Evolutionary conservation across 2,888 invertebrate genomes (phyloP).

Genomic region (Ichneumoninae sp.): DNA sequence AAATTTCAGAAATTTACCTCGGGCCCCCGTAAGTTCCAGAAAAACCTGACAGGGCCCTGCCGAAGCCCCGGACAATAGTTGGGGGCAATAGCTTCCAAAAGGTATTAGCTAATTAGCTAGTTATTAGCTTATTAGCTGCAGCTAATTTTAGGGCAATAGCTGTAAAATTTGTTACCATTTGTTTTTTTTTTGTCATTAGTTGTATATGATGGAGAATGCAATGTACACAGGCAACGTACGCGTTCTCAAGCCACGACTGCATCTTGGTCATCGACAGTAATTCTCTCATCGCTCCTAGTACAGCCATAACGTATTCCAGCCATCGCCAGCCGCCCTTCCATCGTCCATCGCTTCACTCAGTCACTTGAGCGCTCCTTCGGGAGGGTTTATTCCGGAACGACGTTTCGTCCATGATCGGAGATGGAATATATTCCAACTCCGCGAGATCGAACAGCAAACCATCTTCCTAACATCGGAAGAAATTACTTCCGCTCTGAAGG

Average conservation of each 20-base stretch:
- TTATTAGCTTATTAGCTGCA: too few relatives aligned
- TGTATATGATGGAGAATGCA: neutral
- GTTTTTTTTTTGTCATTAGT: too few relatives aligned
- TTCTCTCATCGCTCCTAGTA: constrained; percentile 44
- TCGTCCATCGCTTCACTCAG: constrained; percentile 58
- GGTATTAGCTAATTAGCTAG: too few relatives aligned
- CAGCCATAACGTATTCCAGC: constrained; percentile 19
- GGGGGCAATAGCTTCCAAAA: too few relatives aligned
- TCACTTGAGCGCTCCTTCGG: constrained; percentile 64
- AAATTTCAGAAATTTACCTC: too few relatives aligned
- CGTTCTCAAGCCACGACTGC: constrained; percentile 29
- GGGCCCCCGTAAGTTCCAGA: too few relatives aligned
- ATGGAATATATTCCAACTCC: constrained; percentile 23
- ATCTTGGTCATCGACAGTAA: constrained; percentile 17
- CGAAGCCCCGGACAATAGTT: too few relatives aligned
- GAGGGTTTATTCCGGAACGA: constrained; percentile 64
- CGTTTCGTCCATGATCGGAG: constrained; percentile 52
- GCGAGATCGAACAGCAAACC: neutral
- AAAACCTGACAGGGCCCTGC: too few relatives aligned
- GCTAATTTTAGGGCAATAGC: too few relatives aligned
- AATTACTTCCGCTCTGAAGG: neutral
- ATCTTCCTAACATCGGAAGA: neutral
- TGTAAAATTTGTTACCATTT: too few relatives aligned
- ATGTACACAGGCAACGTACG: constrained; percentile 14
- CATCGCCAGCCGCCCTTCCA: constrained; percentile 24